Conservation (phyloP, 2,113 vertebrate genomes). For the Noturus placidus region DNA sequence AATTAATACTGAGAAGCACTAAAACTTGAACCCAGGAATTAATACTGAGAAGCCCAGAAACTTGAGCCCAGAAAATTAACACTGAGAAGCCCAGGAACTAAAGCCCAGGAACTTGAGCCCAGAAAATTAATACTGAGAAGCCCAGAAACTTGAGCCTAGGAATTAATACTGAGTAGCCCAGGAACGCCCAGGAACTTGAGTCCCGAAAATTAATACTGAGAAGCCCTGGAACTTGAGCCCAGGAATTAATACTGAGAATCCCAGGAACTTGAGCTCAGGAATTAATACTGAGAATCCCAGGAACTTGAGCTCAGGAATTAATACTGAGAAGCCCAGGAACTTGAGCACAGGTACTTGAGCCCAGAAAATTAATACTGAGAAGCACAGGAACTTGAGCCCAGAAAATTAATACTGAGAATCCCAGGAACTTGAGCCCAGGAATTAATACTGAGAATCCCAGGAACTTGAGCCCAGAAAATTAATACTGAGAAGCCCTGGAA, state of each 20-base stretch:
- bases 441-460: too few species aligned
- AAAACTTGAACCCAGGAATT: not conserved
- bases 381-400: not conserved
- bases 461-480: not conserved
- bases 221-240: too few species aligned
- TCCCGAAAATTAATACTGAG: too few species aligned
- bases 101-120: not conserved
- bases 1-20: too few species aligned
- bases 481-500: not conserved
- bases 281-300: too few species aligned
- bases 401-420: not conserved
- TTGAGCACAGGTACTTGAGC: not conserved
- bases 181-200: not conserved
- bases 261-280: too few species aligned
- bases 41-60: not conserved
- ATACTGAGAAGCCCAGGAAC: too few species aligned
- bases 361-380: too few species aligned
- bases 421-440: not conserved
- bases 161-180: too few species aligned
- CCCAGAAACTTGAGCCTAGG: not conserved
- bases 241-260: too few species aligned
- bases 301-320: too few species aligned
- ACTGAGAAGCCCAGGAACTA: not conserved
- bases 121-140: not conserved
- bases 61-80: not conserved